Percentiles rank a stretch among this genome's conserved stretches.
phyloP scores from a whole-genome alignment of 1,140 invertebrate species.

The honey bee (Apis mellifera) region DNA sequence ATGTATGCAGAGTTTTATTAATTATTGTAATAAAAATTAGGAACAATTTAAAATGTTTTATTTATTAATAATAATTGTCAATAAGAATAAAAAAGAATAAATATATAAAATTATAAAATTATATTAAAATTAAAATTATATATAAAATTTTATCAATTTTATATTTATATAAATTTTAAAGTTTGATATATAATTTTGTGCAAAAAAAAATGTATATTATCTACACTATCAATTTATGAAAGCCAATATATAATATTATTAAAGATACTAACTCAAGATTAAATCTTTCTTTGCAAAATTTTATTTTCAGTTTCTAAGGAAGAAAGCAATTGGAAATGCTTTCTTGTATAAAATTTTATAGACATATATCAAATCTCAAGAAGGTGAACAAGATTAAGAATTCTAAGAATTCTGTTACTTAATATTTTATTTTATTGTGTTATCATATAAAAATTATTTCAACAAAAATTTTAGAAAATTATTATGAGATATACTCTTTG shows the following conservation, averaged over 20 bases:
- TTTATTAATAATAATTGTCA: too few species aligned
- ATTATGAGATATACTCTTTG: background rate
- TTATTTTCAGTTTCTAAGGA: background rate
- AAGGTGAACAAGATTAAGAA: background rate
- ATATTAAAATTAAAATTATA: too few species aligned
- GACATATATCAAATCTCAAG: background rate
- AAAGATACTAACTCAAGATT: background rate
- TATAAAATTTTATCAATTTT: too few species aligned
- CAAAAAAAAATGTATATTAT: background rate
- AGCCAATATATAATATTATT: background rate
- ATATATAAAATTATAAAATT: too few species aligned
- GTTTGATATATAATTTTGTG: background rate
- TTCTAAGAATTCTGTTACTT: background rate
- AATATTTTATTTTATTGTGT: background rate
- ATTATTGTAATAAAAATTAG: too few species aligned
- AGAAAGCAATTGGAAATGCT: background rate
- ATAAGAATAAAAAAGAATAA: too few species aligned
- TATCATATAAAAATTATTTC: background rate
- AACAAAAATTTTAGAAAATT: background rate
- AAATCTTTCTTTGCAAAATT: background rate
- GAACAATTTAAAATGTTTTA: too few species aligned
- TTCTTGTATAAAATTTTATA: too few species aligned
- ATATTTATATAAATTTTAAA: background rate
- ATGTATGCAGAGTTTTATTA: too few species aligned
- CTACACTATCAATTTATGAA: background rate